Percentiles rank a stretch among this genome's conserved stretches.
Conservation (phyloP, 2,888 invertebrate species). For the Parthenolecanium corni region DNA sequence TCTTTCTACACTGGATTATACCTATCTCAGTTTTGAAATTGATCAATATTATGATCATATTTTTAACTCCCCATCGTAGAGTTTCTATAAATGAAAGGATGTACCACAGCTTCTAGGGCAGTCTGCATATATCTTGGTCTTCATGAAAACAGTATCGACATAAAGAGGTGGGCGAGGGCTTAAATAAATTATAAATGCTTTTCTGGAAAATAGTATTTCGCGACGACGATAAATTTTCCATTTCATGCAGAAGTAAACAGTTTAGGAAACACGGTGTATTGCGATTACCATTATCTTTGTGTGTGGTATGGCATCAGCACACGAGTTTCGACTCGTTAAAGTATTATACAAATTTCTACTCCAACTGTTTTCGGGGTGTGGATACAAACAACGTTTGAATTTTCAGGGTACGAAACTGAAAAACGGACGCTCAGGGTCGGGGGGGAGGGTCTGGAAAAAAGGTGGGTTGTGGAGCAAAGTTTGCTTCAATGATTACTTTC, state of each 20-base stretch:
- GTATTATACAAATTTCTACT: conserved; percentile 27
- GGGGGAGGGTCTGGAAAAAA: neutral
- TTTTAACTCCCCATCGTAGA: too few relatives aligned
- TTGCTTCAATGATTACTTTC: conserved; percentile 27
- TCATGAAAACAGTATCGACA: too few relatives aligned
- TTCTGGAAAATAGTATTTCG: neutral
- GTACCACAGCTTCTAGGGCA: too few relatives aligned
- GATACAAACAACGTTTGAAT: conserved; percentile 20
- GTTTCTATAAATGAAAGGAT: too few relatives aligned
- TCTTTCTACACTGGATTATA: too few relatives aligned
- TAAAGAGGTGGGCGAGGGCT: too few relatives aligned
- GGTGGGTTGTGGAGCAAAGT: conserved; percentile 11
- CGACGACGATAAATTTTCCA: conserved; percentile 25
- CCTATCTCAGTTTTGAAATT: too few relatives aligned
- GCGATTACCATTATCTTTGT: conserved; percentile 21
- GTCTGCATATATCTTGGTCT: too few relatives aligned
- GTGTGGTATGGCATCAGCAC: conserved; percentile 19
- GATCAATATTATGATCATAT: too few relatives aligned
- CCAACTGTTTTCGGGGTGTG: conserved; percentile 22
- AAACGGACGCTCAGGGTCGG: neutral
- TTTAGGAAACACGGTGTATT: conserved; percentile 15
- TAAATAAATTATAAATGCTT: neutral
- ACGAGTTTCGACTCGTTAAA: conserved; percentile 25
- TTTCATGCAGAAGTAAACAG: conserved; percentile 25
- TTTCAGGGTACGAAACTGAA: neutral